Evolutionary conservation across 2,888 invertebrate species (phyloP).

Genomic region (Melinopterus prodromus): DNA sequence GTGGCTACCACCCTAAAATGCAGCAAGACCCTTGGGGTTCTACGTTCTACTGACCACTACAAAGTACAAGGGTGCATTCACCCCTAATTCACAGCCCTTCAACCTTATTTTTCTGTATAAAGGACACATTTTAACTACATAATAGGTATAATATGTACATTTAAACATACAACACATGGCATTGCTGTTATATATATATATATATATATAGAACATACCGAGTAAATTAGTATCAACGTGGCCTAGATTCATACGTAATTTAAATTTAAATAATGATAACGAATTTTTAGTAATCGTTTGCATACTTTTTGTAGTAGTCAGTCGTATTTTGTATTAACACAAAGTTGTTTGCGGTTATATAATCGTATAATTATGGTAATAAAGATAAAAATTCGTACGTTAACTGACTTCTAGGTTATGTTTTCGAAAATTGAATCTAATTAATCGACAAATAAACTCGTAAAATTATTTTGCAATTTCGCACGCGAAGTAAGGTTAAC

Average conservation of each 20-base stretch:
- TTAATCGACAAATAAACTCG: background rate
- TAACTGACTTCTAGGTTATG: background rate
- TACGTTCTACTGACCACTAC: too few relatives aligned
- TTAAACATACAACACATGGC: too few relatives aligned
- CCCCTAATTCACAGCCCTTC: too few relatives aligned
- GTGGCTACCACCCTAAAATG: too few relatives aligned
- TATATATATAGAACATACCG: background rate
- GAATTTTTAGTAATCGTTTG: background rate
- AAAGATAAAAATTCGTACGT: background rate
- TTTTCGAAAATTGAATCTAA: background rate
- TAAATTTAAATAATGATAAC: background rate
- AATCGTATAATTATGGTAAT: background rate
- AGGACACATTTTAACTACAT: background rate
- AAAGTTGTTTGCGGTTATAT: background rate
- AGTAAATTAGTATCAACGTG: slow-evolving; percentile 4
- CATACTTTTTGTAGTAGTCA: too few relatives aligned
- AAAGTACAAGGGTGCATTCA: too few relatives aligned
- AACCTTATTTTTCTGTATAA: too few relatives aligned
- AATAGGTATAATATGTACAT: too few relatives aligned
- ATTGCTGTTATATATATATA: background rate
- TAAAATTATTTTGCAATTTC: background rate
- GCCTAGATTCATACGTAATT: background rate
- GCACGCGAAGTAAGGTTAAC: background rate
- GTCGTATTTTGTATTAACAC: too few relatives aligned
- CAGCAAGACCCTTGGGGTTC: too few relatives aligned